Evolutionary conservation across 2,888 invertebrate genomes (phyloP), one percentile per base, ranked within the genome.

Genomic region (Sycophila texana): DNA sequence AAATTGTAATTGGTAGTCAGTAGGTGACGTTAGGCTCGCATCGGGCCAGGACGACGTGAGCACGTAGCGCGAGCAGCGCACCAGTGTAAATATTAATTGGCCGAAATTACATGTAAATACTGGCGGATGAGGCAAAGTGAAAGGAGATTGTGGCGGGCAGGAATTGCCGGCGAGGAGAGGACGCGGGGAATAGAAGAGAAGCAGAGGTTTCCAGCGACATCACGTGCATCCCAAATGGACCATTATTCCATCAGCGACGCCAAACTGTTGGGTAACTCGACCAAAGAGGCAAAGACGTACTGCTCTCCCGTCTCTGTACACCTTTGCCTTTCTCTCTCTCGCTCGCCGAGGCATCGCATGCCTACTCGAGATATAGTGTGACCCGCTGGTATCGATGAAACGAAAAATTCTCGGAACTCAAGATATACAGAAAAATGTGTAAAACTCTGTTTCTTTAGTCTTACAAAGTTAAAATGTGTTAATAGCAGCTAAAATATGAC

Each of bases 171-270:
- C 39, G 53, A 51, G 70, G 79, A 74, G 75, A 67, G 47, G 61
- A 67, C 57, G 74, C 70, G 39, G n/a, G 61, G 30, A 53, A 55
- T 30, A 76, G 75, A 74, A 68, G 57, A 7, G 76, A 73, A 61
- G 68, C 53, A 70, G 81, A 74, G 76, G 83, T 82, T 51, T 82
- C 82, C 84, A 84, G 84, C 86, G 86, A 88, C 88, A 86, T 85
- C 86, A 87, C 87, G 87, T 87, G 89, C 89, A 89, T 88, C 87
- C 88, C 86, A 88, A 89, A 89, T 88, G 87, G 88, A 88, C 89
- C 87, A 89, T 89, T 89, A 89, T 89, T 89, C 88, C 88, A 89
- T 89, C 88, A 88, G 88, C 84, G 85, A 86, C 84, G 72, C 80
- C 83, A 87, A 89, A 89, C 87, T 88, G 88, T 86, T 86, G 86